Base-by-base conservation (phyloP, 2,888 invertebrate species). In the Protophormia terraenovae region DNA sequence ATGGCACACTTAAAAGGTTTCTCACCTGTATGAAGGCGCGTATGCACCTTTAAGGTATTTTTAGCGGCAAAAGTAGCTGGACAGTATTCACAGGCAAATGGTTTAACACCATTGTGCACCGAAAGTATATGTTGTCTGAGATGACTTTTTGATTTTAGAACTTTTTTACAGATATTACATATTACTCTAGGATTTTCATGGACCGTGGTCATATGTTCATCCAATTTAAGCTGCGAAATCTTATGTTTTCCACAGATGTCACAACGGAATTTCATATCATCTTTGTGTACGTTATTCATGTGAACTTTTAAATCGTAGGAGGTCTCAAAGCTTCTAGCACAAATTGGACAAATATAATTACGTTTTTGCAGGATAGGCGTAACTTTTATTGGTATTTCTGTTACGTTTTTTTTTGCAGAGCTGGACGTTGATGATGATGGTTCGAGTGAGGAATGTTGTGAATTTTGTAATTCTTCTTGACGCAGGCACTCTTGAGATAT, bases 91-190 rank as follows among this genome's bases (percentile, higher is more conserved):
- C 86, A 86, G 16, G 73, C 45, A 58, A 67, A 86, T 1, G 86
- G 86, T 69, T 83, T 79, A 10, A 83, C 24, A 6, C 83, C 83
- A 55, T 83, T 86, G 66, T 86, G 86, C 16, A 86, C 85, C 5
- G 86, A 86, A 12, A 85, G 64, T 45, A 86, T 71, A 50, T 86
- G 86, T 10, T 85, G 85, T 53, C 85, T 77, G 1, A 86, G 58
- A 64, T 86, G 86, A 69, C 85, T 85, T 75, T 86, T 86, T 4
- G 82, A 83, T 66, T 86, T 86, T 35, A 86, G 77, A 0, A 86
- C 73, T 22, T 85, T 86, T 32, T 85, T 62, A 22, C 86, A 86
- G 8, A 86, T 47, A n/a, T 82, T 53, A 29, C 86, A 86, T 2
- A 69, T 73, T 41, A 83, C 85, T 24, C 67, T 69, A 53, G 76